Conservation (phyloP, 2,888 invertebrate genomes). For the Eurytoma californica region DNA sequence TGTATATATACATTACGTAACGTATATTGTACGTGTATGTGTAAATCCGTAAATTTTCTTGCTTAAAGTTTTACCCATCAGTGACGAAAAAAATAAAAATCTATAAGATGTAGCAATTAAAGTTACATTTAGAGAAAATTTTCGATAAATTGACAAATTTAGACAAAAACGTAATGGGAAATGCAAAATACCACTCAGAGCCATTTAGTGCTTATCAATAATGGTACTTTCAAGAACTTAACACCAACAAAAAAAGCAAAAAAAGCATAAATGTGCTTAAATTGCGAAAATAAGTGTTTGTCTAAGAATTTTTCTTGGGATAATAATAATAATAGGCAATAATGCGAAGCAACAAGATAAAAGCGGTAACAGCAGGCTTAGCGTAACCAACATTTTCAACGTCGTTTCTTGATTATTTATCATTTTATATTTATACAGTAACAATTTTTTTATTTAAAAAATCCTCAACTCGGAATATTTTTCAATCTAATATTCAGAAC, state of each 20-base stretch:
- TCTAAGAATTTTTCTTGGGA: not conserved
- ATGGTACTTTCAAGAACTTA: conserved; percentile 11
- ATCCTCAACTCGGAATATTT: no score
- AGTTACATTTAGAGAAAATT: conserved; percentile 24
- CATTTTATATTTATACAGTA: not conserved
- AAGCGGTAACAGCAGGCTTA: not conserved
- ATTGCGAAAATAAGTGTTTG: not conserved
- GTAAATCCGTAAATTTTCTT: no score
- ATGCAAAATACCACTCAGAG: no score
- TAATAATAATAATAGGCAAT: conserved; percentile 29
- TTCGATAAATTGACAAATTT: conserved; percentile 32
- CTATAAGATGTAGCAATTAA: not conserved
- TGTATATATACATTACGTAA: no score
- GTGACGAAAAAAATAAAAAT: not conserved
- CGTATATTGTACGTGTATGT: no score
- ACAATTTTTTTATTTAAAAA: not conserved
- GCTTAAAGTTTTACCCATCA: no score
- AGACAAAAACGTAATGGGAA: not conserved
- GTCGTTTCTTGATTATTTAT: not conserved
- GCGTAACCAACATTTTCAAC: not conserved
- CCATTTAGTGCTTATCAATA: no score
- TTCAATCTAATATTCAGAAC: not conserved
- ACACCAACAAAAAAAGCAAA: conserved; percentile 29
- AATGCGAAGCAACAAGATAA: conserved; percentile 23
- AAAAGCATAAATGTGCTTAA: conserved; percentile 17